These are phyloP conservation scores for Tetranychus urticae DNA, from an alignment of 1,140 invertebrate genomes.

Conservation along the genomic window DNA sequence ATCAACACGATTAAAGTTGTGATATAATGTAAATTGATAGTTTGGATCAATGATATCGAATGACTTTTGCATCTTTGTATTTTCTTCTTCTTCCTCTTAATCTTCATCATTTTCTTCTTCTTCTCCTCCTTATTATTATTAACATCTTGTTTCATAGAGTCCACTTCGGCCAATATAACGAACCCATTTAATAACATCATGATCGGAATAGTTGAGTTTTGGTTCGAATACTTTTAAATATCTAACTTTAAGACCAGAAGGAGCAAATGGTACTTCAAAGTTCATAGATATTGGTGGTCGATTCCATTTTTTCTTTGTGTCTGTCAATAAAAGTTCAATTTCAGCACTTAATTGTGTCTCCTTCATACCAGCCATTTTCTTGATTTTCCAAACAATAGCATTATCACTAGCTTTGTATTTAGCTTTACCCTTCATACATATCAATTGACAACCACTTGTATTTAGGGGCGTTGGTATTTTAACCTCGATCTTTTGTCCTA, in stretches of 20 bases:
- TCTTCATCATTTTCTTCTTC: no score
- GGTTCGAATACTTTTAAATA: constrained; percentile 99
- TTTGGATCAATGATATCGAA: no score
- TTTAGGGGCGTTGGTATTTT: constrained; percentile 94
- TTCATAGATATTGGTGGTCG: constrained; percentile 99
- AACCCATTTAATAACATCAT: constrained; percentile 99
- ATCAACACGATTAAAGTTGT: no score
- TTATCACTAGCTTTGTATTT: constrained; percentile 99
- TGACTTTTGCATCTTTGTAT: no score
- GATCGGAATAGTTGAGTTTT: constrained; percentile 98
- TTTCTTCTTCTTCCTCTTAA: no score
- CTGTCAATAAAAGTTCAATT: constrained; percentile 94
- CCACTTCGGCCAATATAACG: constrained; percentile 96
- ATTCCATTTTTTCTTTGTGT: constrained; percentile 99
- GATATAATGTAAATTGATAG: no score
- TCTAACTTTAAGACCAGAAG: constrained; percentile 93
- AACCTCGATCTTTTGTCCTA: constrained; percentile 94
- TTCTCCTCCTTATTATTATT: background rate
- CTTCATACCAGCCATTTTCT: constrained; percentile 99
- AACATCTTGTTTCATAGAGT: constrained; percentile 96
- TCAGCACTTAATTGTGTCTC: constrained; percentile 98
- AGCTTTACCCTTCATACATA: constrained; percentile 96
- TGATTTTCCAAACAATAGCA: constrained; percentile 99
- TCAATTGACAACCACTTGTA: constrained; percentile 92
- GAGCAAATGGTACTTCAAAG: constrained; percentile 85